Percentiles rank a stretch among this genome's conserved stretches.
Conservation (phyloP, 2,888 invertebrate genomes). For the Habrosyne pyritoides region DNA sequence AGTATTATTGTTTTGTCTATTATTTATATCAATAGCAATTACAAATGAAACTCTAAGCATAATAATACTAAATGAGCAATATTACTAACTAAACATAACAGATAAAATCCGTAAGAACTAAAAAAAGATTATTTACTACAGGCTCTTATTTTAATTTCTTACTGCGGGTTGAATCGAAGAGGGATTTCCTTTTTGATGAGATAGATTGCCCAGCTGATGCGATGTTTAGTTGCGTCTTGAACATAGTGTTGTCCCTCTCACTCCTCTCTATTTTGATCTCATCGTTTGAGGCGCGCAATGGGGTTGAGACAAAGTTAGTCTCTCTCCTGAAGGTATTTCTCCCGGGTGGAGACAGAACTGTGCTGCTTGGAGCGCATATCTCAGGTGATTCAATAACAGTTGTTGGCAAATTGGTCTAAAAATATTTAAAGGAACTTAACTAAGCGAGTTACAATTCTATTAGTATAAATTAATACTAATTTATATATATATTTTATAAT, state of each 20-base stretch:
- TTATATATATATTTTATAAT: too few relatives aligned
- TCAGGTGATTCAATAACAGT: not conserved
- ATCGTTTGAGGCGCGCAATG: conserved; percentile 37
- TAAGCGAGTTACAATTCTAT: too few relatives aligned
- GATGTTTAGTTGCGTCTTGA: conserved; percentile 43
- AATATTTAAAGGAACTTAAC: too few relatives aligned
- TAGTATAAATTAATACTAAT: too few relatives aligned
- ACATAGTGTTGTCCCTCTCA: conserved; percentile 35
- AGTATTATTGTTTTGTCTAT: conserved; percentile 33
- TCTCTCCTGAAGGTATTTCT: conserved; percentile 40
- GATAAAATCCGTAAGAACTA: too few relatives aligned
- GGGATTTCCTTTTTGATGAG: conserved; percentile 54
- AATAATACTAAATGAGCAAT: conserved; percentile 25
- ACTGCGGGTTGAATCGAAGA: conserved; percentile 46
- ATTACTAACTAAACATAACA: too few relatives aligned
- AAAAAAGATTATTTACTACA: conserved; percentile 46
- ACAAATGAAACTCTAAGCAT: conserved; percentile 14
- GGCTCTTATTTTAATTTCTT: conserved; percentile 26
- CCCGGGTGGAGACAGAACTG: conserved; percentile 38
- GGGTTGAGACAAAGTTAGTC: conserved; percentile 42
- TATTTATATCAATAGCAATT: too few relatives aligned
- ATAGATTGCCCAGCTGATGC: conserved; percentile 38
- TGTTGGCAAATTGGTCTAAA: not conserved
- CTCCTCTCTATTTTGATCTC: conserved; percentile 33
- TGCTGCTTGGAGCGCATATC: conserved; percentile 32